Evolutionary conservation across 2,797 vertebrate species (phyloP), one percentile per base, ranked within the genome.

Genomic region (Cryptoprocta ferox): DNA sequence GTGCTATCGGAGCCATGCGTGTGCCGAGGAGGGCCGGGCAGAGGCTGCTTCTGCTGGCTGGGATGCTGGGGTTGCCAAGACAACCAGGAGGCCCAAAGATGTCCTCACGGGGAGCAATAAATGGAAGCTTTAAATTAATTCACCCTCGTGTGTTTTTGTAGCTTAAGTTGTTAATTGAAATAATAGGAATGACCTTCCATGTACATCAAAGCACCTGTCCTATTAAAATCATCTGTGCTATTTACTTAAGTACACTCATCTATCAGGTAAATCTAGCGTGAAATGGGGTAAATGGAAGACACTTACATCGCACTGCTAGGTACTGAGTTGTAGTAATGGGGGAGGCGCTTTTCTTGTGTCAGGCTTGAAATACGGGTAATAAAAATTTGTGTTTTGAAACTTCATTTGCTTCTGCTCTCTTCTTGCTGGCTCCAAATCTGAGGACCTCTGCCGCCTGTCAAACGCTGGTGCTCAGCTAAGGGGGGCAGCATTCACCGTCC

Each of bases 101-200:
- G 98, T 98, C 98, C 98, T 99, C 98, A 97, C 98, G 75, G 98
- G 98, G 98, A 97, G 97, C 98, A 98, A 98, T 98, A 98, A 98
- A 99, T 98, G 98, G 98, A 98, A 98, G 98, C 98, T 99, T 99
- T 98, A 98, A 98, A 99, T 98, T 98, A 99, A 99, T 99, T 98
- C 98, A 95, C 98, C 95, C 98, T 98, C 95, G 61, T 99, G 98
- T 99, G 98, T 98, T 98, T 99, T 98, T 98, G 98, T 98, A 98
- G 98, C 98, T 98, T 98, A 97, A 98, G 98, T 97, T 98, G 98
- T 98, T 99, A 98, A 99, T 99, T 99, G 98, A 98, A 98, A 98
- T 99, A 99, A 99, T 98, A 99, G 98, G 96, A 97, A 97, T 99
- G 98, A 98, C 98, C 98, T 99, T 99, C 98, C 97, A 28, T 97